Percentiles rank a stretch among this genome's conserved stretches.
Conservation (phyloP, 2,888 invertebrate genomes). For the Lamproptera curius region DNA sequence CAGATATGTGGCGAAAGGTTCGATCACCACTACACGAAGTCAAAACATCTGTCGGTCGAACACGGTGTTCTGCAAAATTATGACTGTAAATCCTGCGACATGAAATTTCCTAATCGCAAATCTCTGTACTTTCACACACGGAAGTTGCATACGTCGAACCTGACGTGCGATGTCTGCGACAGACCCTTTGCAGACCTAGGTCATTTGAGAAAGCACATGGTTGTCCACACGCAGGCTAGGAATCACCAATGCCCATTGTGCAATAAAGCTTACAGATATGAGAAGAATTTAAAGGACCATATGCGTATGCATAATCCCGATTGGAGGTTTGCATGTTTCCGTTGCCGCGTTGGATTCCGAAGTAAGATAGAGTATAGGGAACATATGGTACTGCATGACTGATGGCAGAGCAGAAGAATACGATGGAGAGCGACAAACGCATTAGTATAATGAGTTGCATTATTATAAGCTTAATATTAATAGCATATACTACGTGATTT, state of each 20-base stretch:
- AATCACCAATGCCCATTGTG: conserved; percentile 35
- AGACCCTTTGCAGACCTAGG: conserved; percentile 28
- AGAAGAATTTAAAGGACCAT: conserved; percentile 38
- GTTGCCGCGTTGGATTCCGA: conserved; percentile 27
- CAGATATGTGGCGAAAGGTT: conserved; percentile 27
- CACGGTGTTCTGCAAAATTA: conserved; percentile 26
- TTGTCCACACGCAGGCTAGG: conserved; percentile 31
- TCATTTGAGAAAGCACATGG: conserved; percentile 33
- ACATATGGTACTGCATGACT: conserved; percentile 27
- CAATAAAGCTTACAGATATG: conserved; percentile 33
- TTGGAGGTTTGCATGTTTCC: conserved; percentile 29
- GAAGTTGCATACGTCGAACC: conserved; percentile 28
- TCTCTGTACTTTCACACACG: conserved; percentile 26
- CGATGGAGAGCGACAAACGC: conserved; percentile 55
- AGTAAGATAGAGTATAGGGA: conserved; percentile 27
- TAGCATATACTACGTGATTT: too few relatives aligned
- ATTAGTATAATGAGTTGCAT: too few relatives aligned
- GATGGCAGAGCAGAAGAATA: conserved; percentile 49
- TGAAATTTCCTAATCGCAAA: conserved; percentile 53
- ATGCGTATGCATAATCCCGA: conserved; percentile 34
- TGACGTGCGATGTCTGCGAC: conserved; percentile 29
- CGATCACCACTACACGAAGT: conserved; percentile 30
- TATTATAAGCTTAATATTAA: too few relatives aligned
- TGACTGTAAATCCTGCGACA: conserved; percentile 54
- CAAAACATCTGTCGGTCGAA: conserved; percentile 26